phyloP scores from a whole-genome alignment of 2,113 vertebrate genomes.

The Stomatorhinus ivindoensis region DNA sequence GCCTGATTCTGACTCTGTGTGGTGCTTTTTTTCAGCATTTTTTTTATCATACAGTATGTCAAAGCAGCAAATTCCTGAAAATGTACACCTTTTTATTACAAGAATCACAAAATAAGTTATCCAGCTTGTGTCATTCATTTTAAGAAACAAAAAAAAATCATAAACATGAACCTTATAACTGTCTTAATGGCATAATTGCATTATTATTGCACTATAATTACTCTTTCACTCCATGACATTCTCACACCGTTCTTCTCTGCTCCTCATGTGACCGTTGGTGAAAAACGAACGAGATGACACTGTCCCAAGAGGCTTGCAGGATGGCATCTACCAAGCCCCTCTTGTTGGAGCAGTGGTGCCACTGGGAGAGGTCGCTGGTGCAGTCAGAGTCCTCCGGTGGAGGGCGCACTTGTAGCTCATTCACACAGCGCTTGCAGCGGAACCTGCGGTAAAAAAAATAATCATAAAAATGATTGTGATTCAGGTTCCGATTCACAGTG shows the following conservation, averaged over 20 bases:
- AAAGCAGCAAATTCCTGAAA: background rate
- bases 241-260: slow-evolving; percentile 67
- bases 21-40: background rate
- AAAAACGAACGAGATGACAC: slow-evolving; percentile 81
- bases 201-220: background rate
- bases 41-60: background rate
- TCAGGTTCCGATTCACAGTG: background rate
- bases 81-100: background rate
- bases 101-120: background rate
- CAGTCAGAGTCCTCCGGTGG: slow-evolving; percentile 76
- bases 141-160: background rate
- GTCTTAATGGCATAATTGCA: background rate
- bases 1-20: background rate
- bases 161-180: background rate
- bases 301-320: slow-evolving; percentile 82
- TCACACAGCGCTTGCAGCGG: slow-evolving; percentile 83
- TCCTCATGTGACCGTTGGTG: slow-evolving; percentile 88
- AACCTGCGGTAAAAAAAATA: slow-evolving; percentile 67
- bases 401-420: slow-evolving; percentile 67
- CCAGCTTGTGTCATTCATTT: background rate
- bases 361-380: slow-evolving; percentile 85
- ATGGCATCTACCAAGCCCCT: slow-evolving; percentile 76
- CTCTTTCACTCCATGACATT: background rate
- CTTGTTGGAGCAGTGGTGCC: slow-evolving; percentile 83
- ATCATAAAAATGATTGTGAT: background rate